A percentile compares a stretch with the other conserved stretches of the same genome.
phyloP scores from a whole-genome alignment of 2,797 vertebrate species.

The Hippoglossus hippoglossus region DNA sequence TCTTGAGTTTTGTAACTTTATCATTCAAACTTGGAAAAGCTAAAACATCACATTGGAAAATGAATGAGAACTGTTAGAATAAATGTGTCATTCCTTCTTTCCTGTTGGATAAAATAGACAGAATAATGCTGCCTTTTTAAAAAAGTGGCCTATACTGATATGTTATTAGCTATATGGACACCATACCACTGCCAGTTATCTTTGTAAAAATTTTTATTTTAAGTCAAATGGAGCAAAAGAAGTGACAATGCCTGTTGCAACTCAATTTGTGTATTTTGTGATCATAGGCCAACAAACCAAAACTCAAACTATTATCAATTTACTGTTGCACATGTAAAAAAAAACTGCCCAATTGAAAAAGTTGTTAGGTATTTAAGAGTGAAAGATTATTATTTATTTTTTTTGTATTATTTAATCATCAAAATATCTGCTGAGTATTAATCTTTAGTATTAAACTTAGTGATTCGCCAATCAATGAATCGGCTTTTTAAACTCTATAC shows the following conservation, averaged over 20 bases:
- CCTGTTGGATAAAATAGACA: not conserved
- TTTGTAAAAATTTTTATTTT: not conserved
- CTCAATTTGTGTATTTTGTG: not conserved
- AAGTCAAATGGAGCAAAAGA: not conserved
- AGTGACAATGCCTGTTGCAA: not conserved
- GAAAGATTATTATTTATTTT: not conserved
- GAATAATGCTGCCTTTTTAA: no score
- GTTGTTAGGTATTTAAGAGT: no score
- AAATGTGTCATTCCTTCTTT: not conserved
- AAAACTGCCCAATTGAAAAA: not conserved
- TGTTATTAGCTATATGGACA: no score
- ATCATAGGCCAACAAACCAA: not conserved
- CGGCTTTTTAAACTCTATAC: not conserved
- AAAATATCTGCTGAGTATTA: no score
- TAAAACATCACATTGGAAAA: not conserved
- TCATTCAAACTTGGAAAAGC: not conserved
- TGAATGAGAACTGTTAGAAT: no score
- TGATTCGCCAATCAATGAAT: no score
- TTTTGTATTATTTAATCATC: not conserved
- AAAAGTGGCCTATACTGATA: no score
- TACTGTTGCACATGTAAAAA: not conserved
- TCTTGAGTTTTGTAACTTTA: no score
- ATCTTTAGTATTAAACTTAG: no score
- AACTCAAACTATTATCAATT: not conserved
- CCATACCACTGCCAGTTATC: not conserved